Base-by-base conservation (phyloP, 2,888 invertebrate species). In the Pyrrhia umbra region DNA sequence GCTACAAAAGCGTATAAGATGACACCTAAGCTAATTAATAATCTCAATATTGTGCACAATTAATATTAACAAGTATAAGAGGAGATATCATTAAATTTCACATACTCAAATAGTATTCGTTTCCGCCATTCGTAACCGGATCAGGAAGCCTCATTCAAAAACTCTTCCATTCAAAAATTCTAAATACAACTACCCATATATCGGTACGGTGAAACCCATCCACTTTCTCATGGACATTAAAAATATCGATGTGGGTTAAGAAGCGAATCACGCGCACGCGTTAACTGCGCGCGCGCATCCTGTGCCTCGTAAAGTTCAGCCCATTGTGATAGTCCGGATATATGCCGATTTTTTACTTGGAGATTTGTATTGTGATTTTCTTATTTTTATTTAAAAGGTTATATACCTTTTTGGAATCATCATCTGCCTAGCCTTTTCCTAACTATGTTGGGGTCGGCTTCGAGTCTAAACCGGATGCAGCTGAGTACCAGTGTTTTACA, bases 241-340 rank as follows among this genome's bases (percentile, higher is more conserved):
- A 67, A 67, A 68, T 68, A 70, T 70, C 66, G 54, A 76, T 78
- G 79, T 79, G 70, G 80, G 77, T 80, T 78, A 78, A 71, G 77
- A 84, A 77, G 55, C 84, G 65, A 75, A 75, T 77, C 85, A 84
- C 81, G 82, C 81, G 77, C 82, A 72, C 64, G 68, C 68, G 57
- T 67, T 66, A 56, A 77, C 54, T 69, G 79, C 79, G 80, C 70
- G 54, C 46, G 59, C 70, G 72, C 68, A 80, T 72, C 75, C 79
- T 76, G 75, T 55, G 37, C 52, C 47, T 62, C 68, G 71, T 75
- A 60, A 78, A 71, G 25, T 71, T 64, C 55, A 70, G 37, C 56
- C 65, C 63, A 70, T 61, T 64, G 66, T 69, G 56, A 50, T 59
- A 67, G 42, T 52, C 68, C 62, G 77, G 77, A 71, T 71, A 61